Percentiles rank a stretch among this genome's conserved stretches.
Conservation (phyloP, 2,888 invertebrate genomes). For the Dryobota labecula region DNA sequence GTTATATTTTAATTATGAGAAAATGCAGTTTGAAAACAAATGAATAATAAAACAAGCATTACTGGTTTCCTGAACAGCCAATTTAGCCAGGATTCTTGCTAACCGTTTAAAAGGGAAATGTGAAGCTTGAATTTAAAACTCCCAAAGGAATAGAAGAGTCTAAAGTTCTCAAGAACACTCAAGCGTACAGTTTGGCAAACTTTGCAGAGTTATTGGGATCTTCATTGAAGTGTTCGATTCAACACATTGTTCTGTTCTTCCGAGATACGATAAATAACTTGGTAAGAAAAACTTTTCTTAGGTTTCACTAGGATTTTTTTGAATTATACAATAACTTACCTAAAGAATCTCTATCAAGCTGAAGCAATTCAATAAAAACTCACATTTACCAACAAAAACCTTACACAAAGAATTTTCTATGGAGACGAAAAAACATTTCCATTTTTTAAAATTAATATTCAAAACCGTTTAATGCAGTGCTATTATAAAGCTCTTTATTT, state of each 20-base stretch:
- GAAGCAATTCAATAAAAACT: neutral
- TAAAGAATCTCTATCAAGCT: neutral
- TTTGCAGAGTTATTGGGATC: conserved; percentile 33
- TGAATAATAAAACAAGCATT: neutral
- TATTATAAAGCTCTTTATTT: conserved; percentile 5
- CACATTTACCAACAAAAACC: neutral
- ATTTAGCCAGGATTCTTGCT: neutral
- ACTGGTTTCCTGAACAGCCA: neutral
- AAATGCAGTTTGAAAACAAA: neutral
- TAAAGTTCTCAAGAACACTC: conserved; percentile 28
- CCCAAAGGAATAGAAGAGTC: neutral
- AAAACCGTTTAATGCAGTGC: neutral
- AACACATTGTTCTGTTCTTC: conserved; percentile 9
- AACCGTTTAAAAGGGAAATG: neutral
- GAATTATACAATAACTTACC: neutral
- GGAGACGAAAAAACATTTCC: neutral
- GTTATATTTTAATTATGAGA: conserved; percentile 8
- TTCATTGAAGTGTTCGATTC: conserved; percentile 37
- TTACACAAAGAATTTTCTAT: neutral
- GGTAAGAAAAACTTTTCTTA: neutral
- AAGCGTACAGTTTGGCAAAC: conserved; percentile 22
- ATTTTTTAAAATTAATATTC: neutral
- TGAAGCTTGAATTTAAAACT: conserved; percentile 2
- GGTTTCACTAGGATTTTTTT: neutral
- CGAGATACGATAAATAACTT: conserved; percentile 12